Evolutionary conservation across 2,113 vertebrate genomes (phyloP), one percentile per base, ranked within the genome.

Genomic region (Oncorhynchus nerka): DNA sequence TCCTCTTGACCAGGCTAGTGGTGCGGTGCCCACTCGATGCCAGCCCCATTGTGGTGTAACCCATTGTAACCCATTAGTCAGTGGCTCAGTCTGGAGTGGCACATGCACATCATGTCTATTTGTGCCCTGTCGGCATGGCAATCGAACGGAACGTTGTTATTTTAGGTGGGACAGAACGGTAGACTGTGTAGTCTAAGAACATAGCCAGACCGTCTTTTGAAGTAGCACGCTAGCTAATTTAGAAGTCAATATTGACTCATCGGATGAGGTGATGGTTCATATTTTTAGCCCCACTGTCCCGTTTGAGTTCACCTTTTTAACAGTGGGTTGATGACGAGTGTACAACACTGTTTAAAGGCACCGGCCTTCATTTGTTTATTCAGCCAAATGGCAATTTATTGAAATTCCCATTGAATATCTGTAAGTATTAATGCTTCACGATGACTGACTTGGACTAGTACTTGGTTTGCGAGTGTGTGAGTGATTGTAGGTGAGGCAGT

Each of bases 101-200:
- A 69, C 64, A 16, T 13, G 39, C 51, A 68, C 79, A 75, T 76
- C 48, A 34, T 80, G 85, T 85, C 83, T 81, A 67, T 8, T 81
- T 82, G 68, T 74, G 76, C 80, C 77, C 75, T 51, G 83, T 87
- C 24, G 81, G 69, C 80, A 82, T 87, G 83, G 81, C 77, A 77
- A 81, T 82, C 79, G 22, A 80, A 78, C 75, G 75, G 77, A 79
- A 83, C 69, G 51, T 64, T 82, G 81, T 59, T 26, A 55, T 71
- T 87, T 86, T 83, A 67, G 70, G 74, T 82, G 75, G 39, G 81
- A 80, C 83, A 1, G 76, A 70, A 75, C 49, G 75, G 71, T 75
- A 34, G 71, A 74, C 45, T 85, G 82, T 89, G 78, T 84, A 85
- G 86, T 91, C 86, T 88, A 84, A 76, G 70, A 74, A 68, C 79